Evolutionary conservation across 2,113 vertebrate species (phyloP).

Genomic region (Ammospiza nelsoni): DNA sequence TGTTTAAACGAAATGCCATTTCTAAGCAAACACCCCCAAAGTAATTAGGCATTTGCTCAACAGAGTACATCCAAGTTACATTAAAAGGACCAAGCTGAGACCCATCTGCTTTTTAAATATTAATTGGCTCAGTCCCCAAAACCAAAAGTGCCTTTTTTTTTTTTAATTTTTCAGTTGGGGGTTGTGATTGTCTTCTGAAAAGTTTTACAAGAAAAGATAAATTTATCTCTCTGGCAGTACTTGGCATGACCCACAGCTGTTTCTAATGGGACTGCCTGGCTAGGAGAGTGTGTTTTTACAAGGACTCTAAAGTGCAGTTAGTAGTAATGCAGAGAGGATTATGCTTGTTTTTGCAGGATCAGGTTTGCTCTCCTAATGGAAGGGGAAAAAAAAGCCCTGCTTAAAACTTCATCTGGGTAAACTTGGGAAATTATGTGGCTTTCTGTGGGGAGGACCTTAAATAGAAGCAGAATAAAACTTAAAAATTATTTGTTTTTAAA

Average conservation of each 20-base stretch:
- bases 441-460: not conserved
- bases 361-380: not conserved
- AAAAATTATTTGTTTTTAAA: not conserved
- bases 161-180: not conserved
- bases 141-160: not conserved
- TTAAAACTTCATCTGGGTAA: not conserved
- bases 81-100: slow-evolving; percentile 32
- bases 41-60: slow-evolving; percentile 42
- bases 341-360: not conserved
- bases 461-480: not conserved
- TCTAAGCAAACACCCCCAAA: slow-evolving; percentile 27
- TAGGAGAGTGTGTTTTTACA: not conserved
- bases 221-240: not conserved
- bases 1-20: slow-evolving; percentile 50
- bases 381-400: not conserved
- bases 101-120: slow-evolving; percentile 53
- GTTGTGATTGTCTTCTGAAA: not conserved
- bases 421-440: not conserved
- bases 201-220: not conserved
- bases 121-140: slow-evolving; percentile 31
- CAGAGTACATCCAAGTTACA: not conserved
- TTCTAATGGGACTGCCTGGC: not conserved
- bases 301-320: not conserved
- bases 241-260: not conserved
- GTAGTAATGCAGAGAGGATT: not conserved